Conservation (phyloP, 2,797 vertebrate species). For the Hyperoplus immaculatus region DNA sequence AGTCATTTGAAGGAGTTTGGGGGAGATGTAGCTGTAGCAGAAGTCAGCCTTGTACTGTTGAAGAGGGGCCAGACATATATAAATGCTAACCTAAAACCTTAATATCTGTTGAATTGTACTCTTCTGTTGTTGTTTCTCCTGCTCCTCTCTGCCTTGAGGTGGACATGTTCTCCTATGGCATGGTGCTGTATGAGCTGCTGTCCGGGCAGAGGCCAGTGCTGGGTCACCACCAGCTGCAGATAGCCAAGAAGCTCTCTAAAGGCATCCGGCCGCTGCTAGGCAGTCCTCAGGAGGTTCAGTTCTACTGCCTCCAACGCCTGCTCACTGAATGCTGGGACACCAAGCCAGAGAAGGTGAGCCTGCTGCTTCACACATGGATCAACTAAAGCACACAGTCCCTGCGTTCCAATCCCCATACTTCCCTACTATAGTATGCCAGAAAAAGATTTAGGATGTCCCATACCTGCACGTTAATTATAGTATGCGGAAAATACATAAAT, state of each 20-base stretch:
- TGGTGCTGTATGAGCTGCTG: constrained; percentile 96
- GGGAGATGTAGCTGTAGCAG: too few relatives aligned
- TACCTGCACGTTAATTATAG: too few relatives aligned
- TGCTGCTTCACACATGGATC: background rate
- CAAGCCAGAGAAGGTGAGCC: constrained; percentile 93
- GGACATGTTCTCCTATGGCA: constrained; percentile 98
- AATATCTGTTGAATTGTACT: background rate
- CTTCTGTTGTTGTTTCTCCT: background rate
- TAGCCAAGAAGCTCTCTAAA: constrained; percentile 95
- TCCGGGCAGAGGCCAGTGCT: constrained; percentile 91
- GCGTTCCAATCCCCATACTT: background rate
- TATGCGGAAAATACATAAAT: too few relatives aligned
- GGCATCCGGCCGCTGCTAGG: constrained; percentile 92
- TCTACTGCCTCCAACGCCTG: constrained; percentile 89
- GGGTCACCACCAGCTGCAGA: constrained; percentile 95
- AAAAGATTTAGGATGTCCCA: too few relatives aligned
- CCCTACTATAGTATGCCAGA: too few relatives aligned
- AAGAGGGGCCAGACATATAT: too few relatives aligned
- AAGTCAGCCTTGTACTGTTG: too few relatives aligned
- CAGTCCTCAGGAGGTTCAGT: constrained; percentile 92
- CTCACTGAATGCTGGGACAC: constrained; percentile 97
- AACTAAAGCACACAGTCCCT: background rate
- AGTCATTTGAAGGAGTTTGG: too few relatives aligned
- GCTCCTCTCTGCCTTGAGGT: constrained; percentile 82
- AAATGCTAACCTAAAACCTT: too few relatives aligned